phyloP scores from a whole-genome alignment of 1,140 invertebrate species.

The Eriocheir sinensis region DNA sequence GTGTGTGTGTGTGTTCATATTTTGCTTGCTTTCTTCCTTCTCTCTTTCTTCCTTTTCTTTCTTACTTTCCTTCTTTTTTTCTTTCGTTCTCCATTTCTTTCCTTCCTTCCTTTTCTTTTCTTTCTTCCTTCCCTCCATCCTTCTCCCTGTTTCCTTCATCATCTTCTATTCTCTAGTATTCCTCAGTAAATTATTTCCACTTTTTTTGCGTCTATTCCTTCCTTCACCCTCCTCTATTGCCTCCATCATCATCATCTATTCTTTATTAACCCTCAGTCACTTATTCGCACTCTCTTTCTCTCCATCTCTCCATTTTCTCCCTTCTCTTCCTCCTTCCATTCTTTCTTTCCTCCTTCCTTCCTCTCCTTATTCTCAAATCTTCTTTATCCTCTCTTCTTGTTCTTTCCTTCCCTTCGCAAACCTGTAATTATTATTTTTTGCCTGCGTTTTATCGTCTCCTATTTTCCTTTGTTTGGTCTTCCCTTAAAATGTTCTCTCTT shows the following conservation, averaged over 20 bases:
- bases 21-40: background rate
- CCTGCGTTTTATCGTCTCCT: background rate
- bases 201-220: no score
- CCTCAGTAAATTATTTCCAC: no score
- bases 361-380: background rate
- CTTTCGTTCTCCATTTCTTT: background rate
- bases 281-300: no score
- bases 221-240: no score
- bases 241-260: no score
- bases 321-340: no score
- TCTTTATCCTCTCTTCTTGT: background rate
- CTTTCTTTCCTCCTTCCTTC: background rate
- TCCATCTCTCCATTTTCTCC: no score
- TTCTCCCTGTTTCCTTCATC: no score
- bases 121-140: no score
- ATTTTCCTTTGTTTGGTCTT: background rate
- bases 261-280: no score
- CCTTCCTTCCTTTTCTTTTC: background rate
- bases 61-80: no score
- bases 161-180: no score
- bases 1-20: background rate
- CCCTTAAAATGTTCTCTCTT: background rate
- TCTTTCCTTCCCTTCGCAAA: background rate
- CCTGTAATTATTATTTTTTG: background rate
- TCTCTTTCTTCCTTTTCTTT: background rate